Base-by-base conservation (phyloP, 2,113 vertebrate species). In the Macaca nemestrina region DNA sequence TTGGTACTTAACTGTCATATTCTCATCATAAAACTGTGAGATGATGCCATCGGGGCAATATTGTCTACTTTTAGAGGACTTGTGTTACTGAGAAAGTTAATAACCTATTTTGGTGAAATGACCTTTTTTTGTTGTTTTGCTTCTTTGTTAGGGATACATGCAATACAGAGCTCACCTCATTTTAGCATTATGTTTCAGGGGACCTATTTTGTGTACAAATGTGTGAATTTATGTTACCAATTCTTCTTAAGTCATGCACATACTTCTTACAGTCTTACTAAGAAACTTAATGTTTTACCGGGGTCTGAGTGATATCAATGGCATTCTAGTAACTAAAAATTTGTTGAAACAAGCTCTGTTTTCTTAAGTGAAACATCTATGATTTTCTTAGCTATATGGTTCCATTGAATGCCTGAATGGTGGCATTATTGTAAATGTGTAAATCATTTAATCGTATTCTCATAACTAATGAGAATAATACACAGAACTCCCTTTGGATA, bases 71-170 rank as follows among this genome's bases (percentile, higher is more conserved):
- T 55, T 50, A 90, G 55, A 52, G 30, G 55, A 89, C 38, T 79
- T 90, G 1, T 22, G 82, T 93, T 78, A 91, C 48, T 0, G 0
- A 94, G 79, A 94, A 95, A 61, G 70, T 94, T 68, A 17, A 45
- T 59, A 48, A 80, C 93, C 94, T 68, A 25, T 90, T 86, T 73
- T 67, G 32, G 83, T 92, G 73, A 93, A 90, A 94, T 96, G 59
- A 81, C 75, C 90, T 95, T 90, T 93, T 85, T 92, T 57, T 95
- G 17, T 90, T 38, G 78, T 59, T 82, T 93, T 73, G 55, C 57
- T 91, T 88, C 25, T 97, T 97, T 97, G 72, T 97, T 97, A 97
- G 89, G 78, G 93, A 97, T 94, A 43, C 57, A 90, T 90, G 64
- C 89, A 32, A 93, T 40, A 76, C 90, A 78, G 98, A 97, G 68